These are phyloP conservation scores for Caenorhabditis becei DNA, from an alignment of 2,888 invertebrate species.

Conservation along the genomic window DNA sequence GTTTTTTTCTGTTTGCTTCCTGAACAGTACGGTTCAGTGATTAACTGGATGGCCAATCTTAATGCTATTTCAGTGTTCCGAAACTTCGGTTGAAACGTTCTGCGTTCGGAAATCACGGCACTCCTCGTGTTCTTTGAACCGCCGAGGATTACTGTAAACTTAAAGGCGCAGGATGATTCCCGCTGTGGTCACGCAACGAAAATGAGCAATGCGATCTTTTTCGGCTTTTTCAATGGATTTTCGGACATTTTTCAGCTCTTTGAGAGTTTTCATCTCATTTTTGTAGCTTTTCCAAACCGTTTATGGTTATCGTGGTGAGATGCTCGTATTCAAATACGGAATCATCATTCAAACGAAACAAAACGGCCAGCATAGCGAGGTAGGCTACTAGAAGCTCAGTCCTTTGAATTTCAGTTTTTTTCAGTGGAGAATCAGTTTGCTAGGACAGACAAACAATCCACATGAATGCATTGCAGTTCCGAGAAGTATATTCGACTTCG, in stretches of 20 bases:
- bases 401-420: background rate
- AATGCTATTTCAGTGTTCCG: too few species aligned
- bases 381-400: background rate
- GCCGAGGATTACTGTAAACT: conserved; percentile 7
- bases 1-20: too few species aligned
- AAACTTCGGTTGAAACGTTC: too few species aligned
- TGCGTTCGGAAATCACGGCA: too few species aligned
- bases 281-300: background rate
- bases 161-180: background rate
- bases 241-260: background rate
- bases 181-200: background rate
- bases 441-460: background rate
- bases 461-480: conserved; percentile 5
- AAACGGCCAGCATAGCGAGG: background rate
- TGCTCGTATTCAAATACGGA: conserved; percentile 31
- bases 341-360: background rate
- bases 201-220: background rate
- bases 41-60: too few species aligned
- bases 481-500: background rate
- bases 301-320: background rate
- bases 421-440: conserved; percentile 28
- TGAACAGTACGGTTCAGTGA: too few species aligned
- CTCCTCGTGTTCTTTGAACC: too few species aligned
- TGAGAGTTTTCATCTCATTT: background rate
- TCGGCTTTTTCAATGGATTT: background rate